A percentile compares a stretch with the other conserved stretches of the same genome.
phyloP scores from a whole-genome alignment of 2,888 invertebrate species.

The Mystacides longicornis region DNA sequence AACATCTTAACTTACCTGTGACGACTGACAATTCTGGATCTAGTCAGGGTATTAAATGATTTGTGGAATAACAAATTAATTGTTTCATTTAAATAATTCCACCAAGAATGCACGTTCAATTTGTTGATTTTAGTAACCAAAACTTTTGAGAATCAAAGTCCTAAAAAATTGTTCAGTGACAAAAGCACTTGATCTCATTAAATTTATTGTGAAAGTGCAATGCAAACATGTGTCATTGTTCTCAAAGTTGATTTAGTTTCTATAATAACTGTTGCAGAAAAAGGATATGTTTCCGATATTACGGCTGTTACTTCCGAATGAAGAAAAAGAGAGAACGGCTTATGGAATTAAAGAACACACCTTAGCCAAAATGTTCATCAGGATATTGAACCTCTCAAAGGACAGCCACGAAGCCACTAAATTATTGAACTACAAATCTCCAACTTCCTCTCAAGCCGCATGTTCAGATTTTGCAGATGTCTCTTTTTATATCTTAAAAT shows the following conservation, averaged over 20 bases:
- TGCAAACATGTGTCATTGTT: too few relatives aligned
- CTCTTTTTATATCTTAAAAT: constrained; percentile 62
- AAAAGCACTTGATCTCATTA: too few relatives aligned
- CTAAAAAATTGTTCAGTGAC: too few relatives aligned
- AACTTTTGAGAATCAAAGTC: too few relatives aligned
- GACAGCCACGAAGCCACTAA: constrained; percentile 45
- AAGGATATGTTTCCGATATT: constrained; percentile 64
- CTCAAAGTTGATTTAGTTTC: not conserved
- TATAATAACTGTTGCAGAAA: constrained; percentile 33
- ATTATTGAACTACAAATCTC: constrained; percentile 40
- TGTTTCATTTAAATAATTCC: too few relatives aligned
- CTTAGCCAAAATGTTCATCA: constrained; percentile 65
- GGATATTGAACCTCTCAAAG: constrained; percentile 65
- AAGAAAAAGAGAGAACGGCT: constrained; percentile 71
- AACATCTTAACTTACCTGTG: too few relatives aligned
- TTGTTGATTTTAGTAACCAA: too few relatives aligned
- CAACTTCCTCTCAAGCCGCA: constrained; percentile 42
- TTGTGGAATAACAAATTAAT: too few relatives aligned
- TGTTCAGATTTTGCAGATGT: constrained; percentile 75
- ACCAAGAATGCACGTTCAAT: too few relatives aligned
- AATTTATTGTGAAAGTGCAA: too few relatives aligned
- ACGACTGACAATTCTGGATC: too few relatives aligned
- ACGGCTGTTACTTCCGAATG: constrained; percentile 68
- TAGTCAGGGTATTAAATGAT: too few relatives aligned
- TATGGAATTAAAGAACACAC: constrained; percentile 78